Evolutionary conservation across 2,113 vertebrate genomes (phyloP).

Genomic region (Saguinus midas): DNA sequence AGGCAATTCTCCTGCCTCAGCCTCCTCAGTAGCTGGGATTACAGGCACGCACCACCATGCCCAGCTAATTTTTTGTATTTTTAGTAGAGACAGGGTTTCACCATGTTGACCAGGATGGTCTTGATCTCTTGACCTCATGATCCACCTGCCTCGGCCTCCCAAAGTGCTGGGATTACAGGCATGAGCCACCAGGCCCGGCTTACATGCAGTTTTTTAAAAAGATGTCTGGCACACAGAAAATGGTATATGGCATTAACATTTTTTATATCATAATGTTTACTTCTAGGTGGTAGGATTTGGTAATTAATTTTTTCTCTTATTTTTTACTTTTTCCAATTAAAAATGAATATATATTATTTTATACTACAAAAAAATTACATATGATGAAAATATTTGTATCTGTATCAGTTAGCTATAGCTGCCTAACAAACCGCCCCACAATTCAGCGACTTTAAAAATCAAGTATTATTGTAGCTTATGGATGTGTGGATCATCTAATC

Average conservation of each 20-base stretch:
- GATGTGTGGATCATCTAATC: too few species aligned
- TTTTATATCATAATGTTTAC: background rate
- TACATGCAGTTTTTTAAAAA: background rate
- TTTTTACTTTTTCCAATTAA: background rate
- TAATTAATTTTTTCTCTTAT: background rate
- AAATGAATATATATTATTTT: background rate
- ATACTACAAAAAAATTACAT: background rate
- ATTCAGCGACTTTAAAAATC: background rate
- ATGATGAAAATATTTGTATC: background rate
- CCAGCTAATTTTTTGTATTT: too few species aligned
- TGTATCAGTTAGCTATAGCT: background rate
- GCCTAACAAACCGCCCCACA: background rate
- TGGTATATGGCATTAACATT: background rate
- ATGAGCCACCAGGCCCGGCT: too few species aligned
- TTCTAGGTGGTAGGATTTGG: background rate
- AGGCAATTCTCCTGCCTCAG: too few species aligned
- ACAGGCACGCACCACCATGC: too few species aligned
- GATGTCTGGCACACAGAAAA: background rate
- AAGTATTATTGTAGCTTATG: background rate
- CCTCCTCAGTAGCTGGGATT: too few species aligned
- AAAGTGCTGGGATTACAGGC: too few species aligned
- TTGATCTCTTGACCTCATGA: too few species aligned
- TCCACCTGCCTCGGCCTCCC: too few species aligned
- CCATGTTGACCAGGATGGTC: too few species aligned
- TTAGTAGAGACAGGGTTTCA: too few species aligned